Percentiles rank a stretch among this genome's conserved stretches.
Conservation (phyloP, 2,797 vertebrate species). For the Myoxocephalus aenaeus region DNA sequence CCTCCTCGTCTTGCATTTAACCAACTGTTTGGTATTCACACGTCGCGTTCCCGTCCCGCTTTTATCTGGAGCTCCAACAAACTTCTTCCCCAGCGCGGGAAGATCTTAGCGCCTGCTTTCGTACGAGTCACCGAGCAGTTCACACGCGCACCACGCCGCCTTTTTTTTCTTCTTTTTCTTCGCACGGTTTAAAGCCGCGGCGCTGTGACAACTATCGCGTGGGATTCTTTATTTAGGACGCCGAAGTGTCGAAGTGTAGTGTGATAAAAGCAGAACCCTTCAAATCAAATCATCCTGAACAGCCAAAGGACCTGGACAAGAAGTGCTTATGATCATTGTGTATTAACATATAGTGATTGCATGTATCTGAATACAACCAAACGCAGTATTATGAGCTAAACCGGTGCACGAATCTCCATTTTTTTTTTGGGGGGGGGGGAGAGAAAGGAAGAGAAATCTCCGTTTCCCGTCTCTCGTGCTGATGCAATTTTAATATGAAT, state of each 20-base stretch:
- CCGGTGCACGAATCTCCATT: constrained; percentile 5
- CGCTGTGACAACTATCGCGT: constrained; percentile 4
- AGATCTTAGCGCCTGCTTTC: constrained; percentile 35
- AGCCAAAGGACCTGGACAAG: not conserved
- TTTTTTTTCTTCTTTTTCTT: not conserved
- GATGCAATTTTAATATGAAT: too few relatives aligned
- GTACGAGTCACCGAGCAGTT: constrained; percentile 25
- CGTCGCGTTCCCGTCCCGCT: not conserved
- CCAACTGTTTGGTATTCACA: constrained; percentile 28
- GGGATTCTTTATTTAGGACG: constrained; percentile 14
- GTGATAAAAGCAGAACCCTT: not conserved
- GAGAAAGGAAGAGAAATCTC: constrained; percentile 14
- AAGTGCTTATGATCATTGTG: not conserved
- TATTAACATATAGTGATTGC: not conserved
- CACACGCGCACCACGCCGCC: not conserved
- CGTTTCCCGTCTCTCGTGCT: not conserved
- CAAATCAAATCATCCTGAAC: not conserved
- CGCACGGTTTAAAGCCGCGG: constrained; percentile 2
- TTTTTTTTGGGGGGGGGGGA: not conserved
- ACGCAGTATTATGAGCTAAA: not conserved
- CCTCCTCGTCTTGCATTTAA: constrained; percentile 3
- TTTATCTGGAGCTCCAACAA: constrained; percentile 12
- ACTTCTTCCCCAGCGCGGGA: constrained; percentile 14
- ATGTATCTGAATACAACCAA: not conserved
- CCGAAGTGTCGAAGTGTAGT: constrained; percentile 18